Percentiles rank a stretch among this genome's conserved stretches.
Conservation (phyloP, 2,113 vertebrate genomes). For the Urocolius indicus region DNA sequence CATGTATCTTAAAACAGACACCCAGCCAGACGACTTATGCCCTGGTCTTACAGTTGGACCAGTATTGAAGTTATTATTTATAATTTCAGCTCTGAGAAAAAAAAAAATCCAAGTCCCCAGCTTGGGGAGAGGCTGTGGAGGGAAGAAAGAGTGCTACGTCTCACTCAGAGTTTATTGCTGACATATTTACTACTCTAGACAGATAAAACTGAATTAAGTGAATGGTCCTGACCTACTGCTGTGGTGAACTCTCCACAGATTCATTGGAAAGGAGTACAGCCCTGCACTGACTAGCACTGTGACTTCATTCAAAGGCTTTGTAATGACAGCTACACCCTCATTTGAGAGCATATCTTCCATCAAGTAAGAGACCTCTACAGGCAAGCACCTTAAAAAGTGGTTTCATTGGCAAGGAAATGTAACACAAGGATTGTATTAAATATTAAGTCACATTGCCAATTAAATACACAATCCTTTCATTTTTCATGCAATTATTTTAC, state of each 20-base stretch:
- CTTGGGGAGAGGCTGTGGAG: background rate
- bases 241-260: background rate
- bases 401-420: background rate
- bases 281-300: background rate
- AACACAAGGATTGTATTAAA: background rate
- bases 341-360: background rate
- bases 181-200: background rate
- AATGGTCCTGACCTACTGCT: background rate
- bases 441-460: background rate
- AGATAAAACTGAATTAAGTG: background rate
- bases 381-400: background rate
- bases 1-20: background rate
- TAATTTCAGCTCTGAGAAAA: background rate
- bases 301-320: background rate
- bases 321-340: background rate
- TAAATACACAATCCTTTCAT: background rate
- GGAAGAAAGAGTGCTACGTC: background rate
- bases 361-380: background rate
- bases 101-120: background rate
- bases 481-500: background rate
- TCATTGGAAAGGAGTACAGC: background rate
- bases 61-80: background rate
- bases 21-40: background rate
- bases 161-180: background rate
- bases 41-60: background rate